Conservation (phyloP, 1,140 invertebrate species). For the Zophobas morio region DNA sequence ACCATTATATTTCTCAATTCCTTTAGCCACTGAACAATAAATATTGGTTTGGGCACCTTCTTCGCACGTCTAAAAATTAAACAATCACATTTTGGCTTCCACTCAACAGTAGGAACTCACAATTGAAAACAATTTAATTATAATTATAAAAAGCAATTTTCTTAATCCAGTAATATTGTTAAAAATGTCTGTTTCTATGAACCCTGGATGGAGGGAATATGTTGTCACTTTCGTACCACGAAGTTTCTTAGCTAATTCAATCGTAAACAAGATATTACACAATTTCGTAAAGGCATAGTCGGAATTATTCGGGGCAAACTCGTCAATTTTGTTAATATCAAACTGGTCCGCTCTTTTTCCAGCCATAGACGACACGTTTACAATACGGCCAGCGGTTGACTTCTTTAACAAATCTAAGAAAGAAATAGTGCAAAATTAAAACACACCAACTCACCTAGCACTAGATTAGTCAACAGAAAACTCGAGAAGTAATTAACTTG, state of each 20-base stretch:
- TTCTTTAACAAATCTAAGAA: too few species aligned
- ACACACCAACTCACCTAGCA: too few species aligned
- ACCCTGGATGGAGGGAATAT: constrained; percentile 64
- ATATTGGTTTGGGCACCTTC: constrained; percentile 61
- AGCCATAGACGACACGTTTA: constrained; percentile 79
- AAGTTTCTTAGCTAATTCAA: constrained; percentile 73
- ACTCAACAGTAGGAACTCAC: too few species aligned
- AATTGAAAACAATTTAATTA: background rate
- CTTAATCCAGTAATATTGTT: constrained; percentile 38
- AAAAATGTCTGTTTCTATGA: constrained; percentile 64
- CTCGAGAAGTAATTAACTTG: too few species aligned
- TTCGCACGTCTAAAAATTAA: constrained; percentile 52
- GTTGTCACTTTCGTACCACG: constrained; percentile 67
- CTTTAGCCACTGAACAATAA: constrained; percentile 52
- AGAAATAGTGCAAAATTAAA: too few species aligned
- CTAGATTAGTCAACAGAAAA: too few species aligned
- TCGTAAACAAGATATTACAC: too few species aligned
- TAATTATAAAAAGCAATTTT: background rate
- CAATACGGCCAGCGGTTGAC: constrained; percentile 68
- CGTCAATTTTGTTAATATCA: constrained; percentile 76
- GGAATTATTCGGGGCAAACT: constrained; percentile 74
- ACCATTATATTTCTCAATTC: constrained; percentile 54
- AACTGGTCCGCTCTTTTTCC: constrained; percentile 72
- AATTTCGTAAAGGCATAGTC: constrained; percentile 69
- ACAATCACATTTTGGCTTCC: constrained; percentile 3